phyloP scores from a whole-genome alignment of 1,140 invertebrate genomes.

The Rhagoletis zephyria region DNA sequence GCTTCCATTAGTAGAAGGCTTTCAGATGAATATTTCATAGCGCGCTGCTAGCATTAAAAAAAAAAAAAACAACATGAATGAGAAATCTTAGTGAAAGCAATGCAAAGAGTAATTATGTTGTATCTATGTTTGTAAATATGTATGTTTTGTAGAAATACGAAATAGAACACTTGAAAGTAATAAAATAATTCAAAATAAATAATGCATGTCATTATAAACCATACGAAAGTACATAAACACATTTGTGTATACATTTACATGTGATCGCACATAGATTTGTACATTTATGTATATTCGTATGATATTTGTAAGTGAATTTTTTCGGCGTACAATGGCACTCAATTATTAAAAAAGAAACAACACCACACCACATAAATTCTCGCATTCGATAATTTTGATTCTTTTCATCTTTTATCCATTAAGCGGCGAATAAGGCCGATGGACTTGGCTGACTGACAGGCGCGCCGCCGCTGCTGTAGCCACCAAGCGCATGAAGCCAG shows the following conservation, averaged over 20 bases:
- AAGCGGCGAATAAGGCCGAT: slow-evolving; percentile 39
- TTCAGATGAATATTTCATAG: slow-evolving; percentile 2
- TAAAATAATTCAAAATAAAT: slow-evolving; percentile 46
- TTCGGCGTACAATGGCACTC: slow-evolving; percentile 33
- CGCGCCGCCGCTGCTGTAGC: background rate
- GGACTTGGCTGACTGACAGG: slow-evolving; percentile 24
- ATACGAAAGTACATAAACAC: background rate
- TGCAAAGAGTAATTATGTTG: background rate
- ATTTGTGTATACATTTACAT: background rate
- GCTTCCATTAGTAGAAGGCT: slow-evolving; percentile 32
- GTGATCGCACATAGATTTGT: background rate
- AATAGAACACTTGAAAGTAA: slow-evolving; percentile 51
- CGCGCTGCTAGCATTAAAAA: background rate
- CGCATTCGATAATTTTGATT: slow-evolving; percentile 46
- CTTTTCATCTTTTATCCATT: slow-evolving; percentile 51
- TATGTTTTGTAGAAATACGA: background rate
- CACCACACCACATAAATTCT: slow-evolving; percentile 6
- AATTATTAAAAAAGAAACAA: slow-evolving; percentile 17
- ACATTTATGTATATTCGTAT: background rate
- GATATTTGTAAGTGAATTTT: slow-evolving; percentile 10
- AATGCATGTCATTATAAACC: slow-evolving; percentile 44
- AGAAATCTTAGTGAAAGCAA: background rate
- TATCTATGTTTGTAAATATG: too few species aligned
- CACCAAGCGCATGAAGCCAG: background rate
- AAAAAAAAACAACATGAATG: background rate